phyloP scores from a whole-genome alignment of 2,797 vertebrate genomes.

The Pristis pectinata region DNA sequence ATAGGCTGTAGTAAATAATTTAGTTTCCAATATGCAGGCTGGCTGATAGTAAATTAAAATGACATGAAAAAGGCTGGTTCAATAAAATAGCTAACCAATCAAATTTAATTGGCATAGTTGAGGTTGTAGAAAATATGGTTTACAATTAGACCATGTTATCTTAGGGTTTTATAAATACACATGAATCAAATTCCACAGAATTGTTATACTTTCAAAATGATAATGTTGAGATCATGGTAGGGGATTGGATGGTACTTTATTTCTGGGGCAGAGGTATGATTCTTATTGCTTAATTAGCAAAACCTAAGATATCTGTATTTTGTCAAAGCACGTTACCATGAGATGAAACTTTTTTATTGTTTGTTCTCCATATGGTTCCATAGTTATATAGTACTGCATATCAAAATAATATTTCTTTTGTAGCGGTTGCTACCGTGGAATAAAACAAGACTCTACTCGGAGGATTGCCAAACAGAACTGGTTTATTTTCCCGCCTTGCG shows the following conservation, averaged over 20 bases:
- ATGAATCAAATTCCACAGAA: conserved; percentile 88
- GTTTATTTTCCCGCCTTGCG: no score
- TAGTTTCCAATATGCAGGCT: conserved; percentile 87
- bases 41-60: conserved; percentile 98
- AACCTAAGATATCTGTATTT: background rate
- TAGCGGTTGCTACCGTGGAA: no score
- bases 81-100: conserved; percentile 99
- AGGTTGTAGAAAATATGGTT: conserved; percentile 90
- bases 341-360: background rate
- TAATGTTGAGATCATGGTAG: conserved; percentile 56
- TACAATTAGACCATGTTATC: conserved; percentile 96
- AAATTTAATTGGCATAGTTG: conserved; percentile 98
- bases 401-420: background rate
- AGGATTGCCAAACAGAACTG: no score
- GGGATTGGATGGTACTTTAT: conserved; percentile 26
- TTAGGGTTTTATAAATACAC: conserved; percentile 80
- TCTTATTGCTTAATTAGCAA: background rate
- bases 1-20: conserved; percentile 94
- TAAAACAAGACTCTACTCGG: no score
- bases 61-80: conserved; percentile 97
- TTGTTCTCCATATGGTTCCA: background rate
- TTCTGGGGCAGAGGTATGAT: background rate
- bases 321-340: background rate
- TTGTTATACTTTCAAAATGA: conserved; percentile 74
- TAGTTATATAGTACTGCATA: background rate